phyloP scores from a whole-genome alignment of 2,888 invertebrate species.

The Eustalomyia histrio region DNA sequence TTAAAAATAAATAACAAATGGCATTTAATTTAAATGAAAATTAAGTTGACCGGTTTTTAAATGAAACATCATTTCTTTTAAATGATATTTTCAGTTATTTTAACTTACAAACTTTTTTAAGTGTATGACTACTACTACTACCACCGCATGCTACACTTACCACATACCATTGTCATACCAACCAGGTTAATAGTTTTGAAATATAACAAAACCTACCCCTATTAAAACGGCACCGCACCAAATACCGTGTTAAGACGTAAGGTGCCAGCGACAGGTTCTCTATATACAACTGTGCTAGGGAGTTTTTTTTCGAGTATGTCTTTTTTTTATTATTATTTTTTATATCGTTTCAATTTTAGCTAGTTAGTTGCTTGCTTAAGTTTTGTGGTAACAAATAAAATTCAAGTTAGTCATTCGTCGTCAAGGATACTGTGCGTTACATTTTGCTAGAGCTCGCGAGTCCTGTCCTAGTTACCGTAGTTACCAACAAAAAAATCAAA shows the following conservation, averaged over 20 bases:
- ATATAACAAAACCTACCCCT: constrained; percentile 59
- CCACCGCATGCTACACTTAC: constrained; percentile 37
- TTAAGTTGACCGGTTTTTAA: no score
- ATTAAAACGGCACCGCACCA: constrained; percentile 53
- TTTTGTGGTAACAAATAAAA: constrained; percentile 78
- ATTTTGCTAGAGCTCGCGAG: constrained; percentile 60
- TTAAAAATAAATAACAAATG: no score
- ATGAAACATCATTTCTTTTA: no score
- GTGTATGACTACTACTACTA: no score
- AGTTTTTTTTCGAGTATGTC: constrained; percentile 62
- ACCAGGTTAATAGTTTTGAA: constrained; percentile 57
- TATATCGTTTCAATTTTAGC: constrained; percentile 59
- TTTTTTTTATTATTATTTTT: constrained; percentile 52
- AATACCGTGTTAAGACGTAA: constrained; percentile 64
- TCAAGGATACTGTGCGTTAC: constrained; percentile 79
- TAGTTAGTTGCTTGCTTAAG: constrained; percentile 72
- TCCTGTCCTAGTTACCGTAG: constrained; percentile 64
- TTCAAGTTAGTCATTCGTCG: constrained; percentile 80
- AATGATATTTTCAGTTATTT: no score
- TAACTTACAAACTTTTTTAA: no score
- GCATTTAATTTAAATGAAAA: no score
- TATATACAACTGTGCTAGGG: constrained; percentile 54
- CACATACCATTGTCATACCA: constrained; percentile 52
- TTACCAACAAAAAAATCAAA: constrained; percentile 58
- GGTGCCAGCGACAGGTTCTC: constrained; percentile 61